Base-by-base conservation (phyloP, 2,113 vertebrate species). In the Bufo bufo region DNA sequence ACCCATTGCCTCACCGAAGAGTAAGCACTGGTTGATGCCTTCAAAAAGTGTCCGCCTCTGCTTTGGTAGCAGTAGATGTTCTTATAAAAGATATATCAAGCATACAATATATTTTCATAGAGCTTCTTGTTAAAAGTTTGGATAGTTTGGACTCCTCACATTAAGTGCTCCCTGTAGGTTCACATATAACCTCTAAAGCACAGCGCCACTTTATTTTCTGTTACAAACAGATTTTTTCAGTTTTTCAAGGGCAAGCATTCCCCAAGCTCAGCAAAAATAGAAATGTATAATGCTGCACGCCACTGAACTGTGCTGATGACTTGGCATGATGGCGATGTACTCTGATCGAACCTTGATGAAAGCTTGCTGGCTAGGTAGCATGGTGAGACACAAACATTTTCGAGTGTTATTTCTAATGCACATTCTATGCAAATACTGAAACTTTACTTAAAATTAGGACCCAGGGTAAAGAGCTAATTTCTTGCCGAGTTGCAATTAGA, bases 291-390 rank as follows among this genome's bases (percentile, higher is more conserved):
- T 12, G 74, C 47, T 66, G 61, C 77, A 86, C 59, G 47, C 77
- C 61, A 86, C 49, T 69, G 77, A 86, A 79, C 85, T 86, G 85
- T 66, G 77, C 47, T 80, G 45, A 86, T 79, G 75, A 65, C 65
- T 77, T 52, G 59, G 59, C 13, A 52, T 54, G 49, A 84, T 56
- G 45, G 81, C 63, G 63, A 13, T 50, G 61, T 50, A 23, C 61
- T 83, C 63, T 69, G 45, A 69, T 61, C 49, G 49, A 83, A 63
- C 81, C 69, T 49, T 65, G 23, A 58, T 80, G 9, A 59, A 56
- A 80, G 54, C 77, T 33, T 7, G 52, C 33, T 20, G 45, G 14
- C 20, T 9, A 66, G 61, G 45, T 20, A 52, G 23, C 16, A n/a
- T 52, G 81, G 61, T 66, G 45, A 54, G 50, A 19, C 49, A 52